Evolutionary conservation across 2,113 vertebrate species (phyloP).

Genomic region (Lonchura striata): DNA sequence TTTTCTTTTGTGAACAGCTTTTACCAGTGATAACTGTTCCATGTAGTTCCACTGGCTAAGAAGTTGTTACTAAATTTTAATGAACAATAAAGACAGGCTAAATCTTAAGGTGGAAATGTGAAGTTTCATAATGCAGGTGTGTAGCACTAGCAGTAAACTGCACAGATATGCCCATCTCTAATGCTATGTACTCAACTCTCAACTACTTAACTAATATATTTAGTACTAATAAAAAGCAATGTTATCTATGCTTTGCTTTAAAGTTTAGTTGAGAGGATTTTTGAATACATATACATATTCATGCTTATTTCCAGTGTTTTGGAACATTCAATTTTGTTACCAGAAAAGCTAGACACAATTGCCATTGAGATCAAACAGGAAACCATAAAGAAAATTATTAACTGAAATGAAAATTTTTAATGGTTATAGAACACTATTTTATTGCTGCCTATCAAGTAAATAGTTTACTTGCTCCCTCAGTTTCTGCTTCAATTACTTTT

Average conservation of each 20-base stretch:
- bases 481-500: neutral
- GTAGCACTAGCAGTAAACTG: neutral
- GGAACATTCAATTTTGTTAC: neutral
- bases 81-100: neutral
- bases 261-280: neutral
- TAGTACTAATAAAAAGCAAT: neutral
- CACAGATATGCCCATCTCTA: neutral
- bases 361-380: fast-evolving
- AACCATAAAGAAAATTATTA: neutral
- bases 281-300: neutral
- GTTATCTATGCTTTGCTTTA: neutral
- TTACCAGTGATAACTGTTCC: neutral
- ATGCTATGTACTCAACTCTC: neutral
- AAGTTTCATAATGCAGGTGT: neutral
- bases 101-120: neutral
- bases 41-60: neutral
- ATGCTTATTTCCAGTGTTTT: neutral
- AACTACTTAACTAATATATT: neutral
- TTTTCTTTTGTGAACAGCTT: neutral
- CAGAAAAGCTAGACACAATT: neutral
- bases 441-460: neutral
- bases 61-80: neutral
- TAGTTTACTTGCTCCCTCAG: neutral
- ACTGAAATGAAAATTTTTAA: neutral
- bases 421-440: neutral